Evolutionary conservation across 2,888 invertebrate genomes (phyloP).

Genomic region (Andrena minutula): DNA sequence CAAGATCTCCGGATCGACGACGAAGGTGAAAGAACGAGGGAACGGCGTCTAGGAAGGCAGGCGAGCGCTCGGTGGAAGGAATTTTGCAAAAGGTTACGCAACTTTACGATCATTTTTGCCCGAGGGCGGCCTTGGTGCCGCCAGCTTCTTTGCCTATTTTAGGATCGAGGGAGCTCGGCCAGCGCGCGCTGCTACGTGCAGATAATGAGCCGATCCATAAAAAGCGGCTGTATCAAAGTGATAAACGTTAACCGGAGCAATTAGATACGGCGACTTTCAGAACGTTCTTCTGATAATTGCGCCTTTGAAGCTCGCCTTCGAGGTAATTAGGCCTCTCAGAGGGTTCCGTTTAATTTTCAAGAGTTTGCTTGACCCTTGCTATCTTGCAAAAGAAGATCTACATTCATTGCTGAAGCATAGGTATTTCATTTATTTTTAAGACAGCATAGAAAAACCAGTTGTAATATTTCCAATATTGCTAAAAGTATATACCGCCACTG

Average conservation of each 20-base stretch:
- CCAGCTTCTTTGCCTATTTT: slow-evolving; percentile 62
- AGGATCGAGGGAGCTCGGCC: slow-evolving; percentile 40
- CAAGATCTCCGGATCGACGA: background rate
- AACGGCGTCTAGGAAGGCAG: background rate
- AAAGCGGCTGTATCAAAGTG: slow-evolving; percentile 47
- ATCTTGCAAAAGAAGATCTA: background rate
- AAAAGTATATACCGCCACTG: too few relatives aligned
- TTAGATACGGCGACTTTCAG: slow-evolving; percentile 46
- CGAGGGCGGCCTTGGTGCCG: slow-evolving; percentile 52
- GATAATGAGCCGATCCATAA: slow-evolving; percentile 60
- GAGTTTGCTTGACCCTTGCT: background rate
- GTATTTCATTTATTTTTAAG: background rate
- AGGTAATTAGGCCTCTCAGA: background rate
- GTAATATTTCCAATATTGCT: too few relatives aligned
- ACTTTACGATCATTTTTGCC: slow-evolving; percentile 60
- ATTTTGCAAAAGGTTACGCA: slow-evolving; percentile 56
- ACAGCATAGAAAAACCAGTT: too few relatives aligned
- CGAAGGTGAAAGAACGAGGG: slow-evolving; percentile 3
- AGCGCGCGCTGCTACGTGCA: slow-evolving; percentile 32
- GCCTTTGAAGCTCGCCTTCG: slow-evolving; percentile 14
- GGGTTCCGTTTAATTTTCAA: background rate
- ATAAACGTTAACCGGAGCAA: slow-evolving; percentile 57
- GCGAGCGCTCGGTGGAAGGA: slow-evolving; percentile 22
- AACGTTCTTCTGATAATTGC: slow-evolving; percentile 14
- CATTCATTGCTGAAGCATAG: background rate